Percentiles rank a stretch among this genome's conserved stretches.
phyloP scores from a whole-genome alignment of 2,888 invertebrate species.

The Sipha maydis region DNA sequence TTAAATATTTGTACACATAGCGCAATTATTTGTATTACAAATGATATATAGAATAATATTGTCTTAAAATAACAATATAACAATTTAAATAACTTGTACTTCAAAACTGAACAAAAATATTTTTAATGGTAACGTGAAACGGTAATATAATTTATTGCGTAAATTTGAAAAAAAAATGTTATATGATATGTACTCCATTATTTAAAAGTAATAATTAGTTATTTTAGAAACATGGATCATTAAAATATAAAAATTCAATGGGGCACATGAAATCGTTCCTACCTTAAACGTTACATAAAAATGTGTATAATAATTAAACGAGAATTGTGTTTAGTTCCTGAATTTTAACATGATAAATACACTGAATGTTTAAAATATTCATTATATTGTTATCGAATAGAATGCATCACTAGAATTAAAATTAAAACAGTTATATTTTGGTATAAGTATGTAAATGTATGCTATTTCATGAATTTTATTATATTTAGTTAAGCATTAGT shows the following conservation, averaged over 20 bases:
- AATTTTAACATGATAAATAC: slow-evolving; percentile 21
- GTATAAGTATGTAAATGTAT: neutral
- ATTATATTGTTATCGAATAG: neutral
- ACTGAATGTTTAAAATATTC: slow-evolving; percentile 4
- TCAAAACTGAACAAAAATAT: neutral
- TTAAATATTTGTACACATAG: no score
- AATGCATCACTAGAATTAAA: neutral
- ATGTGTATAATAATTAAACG: slow-evolving; percentile 11
- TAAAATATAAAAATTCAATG: neutral
- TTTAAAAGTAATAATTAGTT: neutral
- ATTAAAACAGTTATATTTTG: neutral
- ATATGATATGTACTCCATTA: neutral
- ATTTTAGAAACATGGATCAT: neutral
- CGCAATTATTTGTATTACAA: no score
- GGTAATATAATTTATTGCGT: neutral
- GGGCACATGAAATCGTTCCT: neutral
- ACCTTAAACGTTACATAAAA: neutral
- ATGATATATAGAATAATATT: no score
- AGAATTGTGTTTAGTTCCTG: neutral
- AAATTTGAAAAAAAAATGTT: neutral
- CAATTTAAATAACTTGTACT: neutral
- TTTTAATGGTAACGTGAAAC: neutral
- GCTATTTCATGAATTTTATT: no score
- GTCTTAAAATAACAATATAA: neutral
- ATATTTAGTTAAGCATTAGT: no score